Conservation (phyloP, 2,113 vertebrate species). For the Microcebus jonahi region DNA sequence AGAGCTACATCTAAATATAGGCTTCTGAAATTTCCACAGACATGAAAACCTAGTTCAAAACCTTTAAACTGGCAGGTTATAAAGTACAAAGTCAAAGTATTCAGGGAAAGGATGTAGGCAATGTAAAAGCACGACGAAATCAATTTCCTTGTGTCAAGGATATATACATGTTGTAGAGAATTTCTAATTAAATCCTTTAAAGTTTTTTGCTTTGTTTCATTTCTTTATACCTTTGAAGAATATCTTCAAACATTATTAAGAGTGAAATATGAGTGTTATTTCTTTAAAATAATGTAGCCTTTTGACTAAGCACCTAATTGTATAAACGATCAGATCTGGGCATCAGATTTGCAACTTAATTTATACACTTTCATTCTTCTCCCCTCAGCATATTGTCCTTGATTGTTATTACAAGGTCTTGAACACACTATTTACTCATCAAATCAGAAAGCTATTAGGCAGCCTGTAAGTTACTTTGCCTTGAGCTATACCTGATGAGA, state of each 20-base stretch:
- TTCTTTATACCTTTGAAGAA: constrained; percentile 56
- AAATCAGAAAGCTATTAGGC: constrained; percentile 42
- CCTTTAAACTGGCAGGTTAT: constrained; percentile 45
- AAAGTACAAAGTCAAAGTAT: constrained; percentile 64
- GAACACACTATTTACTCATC: neutral
- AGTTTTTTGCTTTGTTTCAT: constrained; percentile 20
- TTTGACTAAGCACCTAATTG: constrained; percentile 38
- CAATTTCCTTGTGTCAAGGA: constrained; percentile 59
- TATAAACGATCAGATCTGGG: constrained; percentile 52
- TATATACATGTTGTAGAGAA: neutral
- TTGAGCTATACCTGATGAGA: constrained; percentile 13
- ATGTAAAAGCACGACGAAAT: constrained; percentile 62
- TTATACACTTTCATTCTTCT: constrained; percentile 24
- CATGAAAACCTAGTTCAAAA: constrained; percentile 35
- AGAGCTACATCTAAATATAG: constrained; percentile 24
- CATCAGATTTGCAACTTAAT: constrained; percentile 35
- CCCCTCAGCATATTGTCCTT: neutral
- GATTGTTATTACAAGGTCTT: constrained; percentile 30
- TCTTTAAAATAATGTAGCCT: constrained; percentile 47
- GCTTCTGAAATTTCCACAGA: constrained; percentile 42
- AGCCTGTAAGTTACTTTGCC: neutral
- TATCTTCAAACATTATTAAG: constrained; percentile 55
- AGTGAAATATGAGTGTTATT: constrained; percentile 42
- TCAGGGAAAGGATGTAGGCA: constrained; percentile 35
- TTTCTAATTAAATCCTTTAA: constrained; percentile 59